These are phyloP conservation scores for Glyphotaelius pellucidus DNA, from an alignment of 2,888 invertebrate genomes.

Conservation along the genomic window DNA sequence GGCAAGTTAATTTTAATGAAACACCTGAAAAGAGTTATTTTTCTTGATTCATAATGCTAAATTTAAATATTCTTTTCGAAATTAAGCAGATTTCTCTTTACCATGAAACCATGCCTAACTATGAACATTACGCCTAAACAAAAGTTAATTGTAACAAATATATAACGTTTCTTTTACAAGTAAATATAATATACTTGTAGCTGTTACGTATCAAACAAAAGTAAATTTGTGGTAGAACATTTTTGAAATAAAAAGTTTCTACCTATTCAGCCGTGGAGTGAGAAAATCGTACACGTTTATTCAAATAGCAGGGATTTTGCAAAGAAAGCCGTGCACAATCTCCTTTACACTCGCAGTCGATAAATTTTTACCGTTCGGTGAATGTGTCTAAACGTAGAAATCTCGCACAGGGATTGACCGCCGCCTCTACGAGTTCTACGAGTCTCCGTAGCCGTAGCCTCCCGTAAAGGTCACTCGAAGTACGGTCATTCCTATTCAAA, in stretches of 20 bases:
- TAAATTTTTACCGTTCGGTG: background rate
- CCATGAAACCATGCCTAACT: too few species aligned
- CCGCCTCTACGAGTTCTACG: background rate
- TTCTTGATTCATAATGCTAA: too few species aligned
- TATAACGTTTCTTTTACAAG: too few species aligned
- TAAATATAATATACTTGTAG: too few species aligned
- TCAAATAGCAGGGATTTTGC: background rate
- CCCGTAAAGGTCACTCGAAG: slow-evolving; percentile 41
- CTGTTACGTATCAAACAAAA: background rate
- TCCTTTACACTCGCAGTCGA: background rate
- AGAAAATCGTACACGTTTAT: background rate
- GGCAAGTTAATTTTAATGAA: background rate
- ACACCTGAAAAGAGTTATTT: background rate
- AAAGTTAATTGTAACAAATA: background rate
- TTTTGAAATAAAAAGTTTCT: background rate
- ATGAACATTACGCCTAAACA: background rate
- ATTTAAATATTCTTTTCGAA: too few species aligned
- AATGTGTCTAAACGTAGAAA: slow-evolving; percentile 8
- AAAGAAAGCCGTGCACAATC: background rate
- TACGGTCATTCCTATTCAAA: slow-evolving; percentile 59
- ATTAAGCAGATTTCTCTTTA: too few species aligned
- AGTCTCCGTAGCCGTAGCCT: background rate
- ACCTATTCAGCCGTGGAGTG: background rate
- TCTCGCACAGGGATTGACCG: slow-evolving; percentile 41
- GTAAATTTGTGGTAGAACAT: background rate